These are phyloP conservation scores for Promerops cafer DNA, from an alignment of 2,113 vertebrate genomes.

Conservation along the genomic window DNA sequence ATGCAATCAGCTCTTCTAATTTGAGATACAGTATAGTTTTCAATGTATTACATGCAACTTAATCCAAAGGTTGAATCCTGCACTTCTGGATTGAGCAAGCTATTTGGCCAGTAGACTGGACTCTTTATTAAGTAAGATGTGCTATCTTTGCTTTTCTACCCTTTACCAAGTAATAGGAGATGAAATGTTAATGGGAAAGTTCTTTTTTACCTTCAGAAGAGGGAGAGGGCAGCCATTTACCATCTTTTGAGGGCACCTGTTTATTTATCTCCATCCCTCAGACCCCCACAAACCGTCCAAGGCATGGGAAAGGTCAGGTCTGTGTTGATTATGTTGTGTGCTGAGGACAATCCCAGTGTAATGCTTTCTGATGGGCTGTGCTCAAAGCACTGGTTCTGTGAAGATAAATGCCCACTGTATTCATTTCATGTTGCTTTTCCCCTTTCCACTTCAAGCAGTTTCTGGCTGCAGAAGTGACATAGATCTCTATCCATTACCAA, in stretches of 20 bases:
- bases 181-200: not conserved
- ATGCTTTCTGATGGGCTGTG: not conserved
- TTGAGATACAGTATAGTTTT: not conserved
- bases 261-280: not conserved
- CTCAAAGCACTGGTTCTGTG: not conserved
- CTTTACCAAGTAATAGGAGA: not conserved
- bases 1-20: not conserved
- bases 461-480: constrained; percentile 17
- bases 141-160: not conserved
- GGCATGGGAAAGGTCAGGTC: constrained; percentile 11
- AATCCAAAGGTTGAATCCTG: not conserved
- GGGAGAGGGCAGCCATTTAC: not conserved
- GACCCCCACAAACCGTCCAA: not conserved
- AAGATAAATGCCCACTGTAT: not conserved
- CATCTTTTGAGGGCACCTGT: not conserved
- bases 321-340: not conserved
- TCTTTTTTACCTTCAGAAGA: not conserved
- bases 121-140: not conserved
- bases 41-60: not conserved
- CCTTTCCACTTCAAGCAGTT: not conserved
- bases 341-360: not conserved
- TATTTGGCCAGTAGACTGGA: not conserved
- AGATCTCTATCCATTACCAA: constrained; percentile 44
- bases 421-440: not conserved
- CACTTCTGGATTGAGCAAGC: not conserved